These are phyloP conservation scores for Galerucella calmariensis DNA, from an alignment of 2,888 invertebrate genomes.

Conservation along the genomic window DNA sequence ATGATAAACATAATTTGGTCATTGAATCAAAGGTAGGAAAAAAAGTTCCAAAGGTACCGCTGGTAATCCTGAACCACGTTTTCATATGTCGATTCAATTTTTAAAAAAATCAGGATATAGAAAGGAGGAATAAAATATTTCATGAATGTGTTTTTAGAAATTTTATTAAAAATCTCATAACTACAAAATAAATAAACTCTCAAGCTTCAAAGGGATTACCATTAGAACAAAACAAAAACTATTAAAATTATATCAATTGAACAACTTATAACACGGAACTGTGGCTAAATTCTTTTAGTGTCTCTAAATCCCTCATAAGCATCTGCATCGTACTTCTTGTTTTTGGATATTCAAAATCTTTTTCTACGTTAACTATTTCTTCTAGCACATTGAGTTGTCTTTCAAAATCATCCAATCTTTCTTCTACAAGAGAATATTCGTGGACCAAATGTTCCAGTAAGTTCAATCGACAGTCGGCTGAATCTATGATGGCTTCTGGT, in stretches of 20 bases:
- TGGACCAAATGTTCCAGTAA: conserved; percentile 82
- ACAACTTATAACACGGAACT: conserved; percentile 36
- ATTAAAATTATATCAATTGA: background rate
- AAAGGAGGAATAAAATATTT: too few species aligned
- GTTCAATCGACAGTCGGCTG: conserved; percentile 79
- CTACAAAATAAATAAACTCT: background rate
- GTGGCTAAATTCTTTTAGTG: conserved; percentile 66
- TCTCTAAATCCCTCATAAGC: conserved; percentile 78
- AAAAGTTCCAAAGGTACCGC: too few species aligned
- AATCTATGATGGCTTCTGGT: conserved; percentile 86
- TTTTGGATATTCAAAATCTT: conserved; percentile 71
- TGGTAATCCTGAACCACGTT: too few species aligned
- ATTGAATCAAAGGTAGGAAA: too few species aligned
- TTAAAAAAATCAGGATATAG: too few species aligned
- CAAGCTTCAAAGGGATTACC: background rate
- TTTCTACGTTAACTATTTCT: conserved; percentile 71
- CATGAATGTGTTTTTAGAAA: too few species aligned
- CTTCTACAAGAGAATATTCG: conserved; percentile 78
- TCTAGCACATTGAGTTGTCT: conserved; percentile 77
- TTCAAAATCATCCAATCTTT: conserved; percentile 79
- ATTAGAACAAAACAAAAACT: background rate
- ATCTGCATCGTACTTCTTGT: conserved; percentile 80
- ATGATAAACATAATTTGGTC: too few species aligned
- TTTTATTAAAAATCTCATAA: too few species aligned
- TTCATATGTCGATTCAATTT: too few species aligned